Base-by-base conservation (phyloP, 2,113 vertebrate species). In the Colaptes auratus region DNA sequence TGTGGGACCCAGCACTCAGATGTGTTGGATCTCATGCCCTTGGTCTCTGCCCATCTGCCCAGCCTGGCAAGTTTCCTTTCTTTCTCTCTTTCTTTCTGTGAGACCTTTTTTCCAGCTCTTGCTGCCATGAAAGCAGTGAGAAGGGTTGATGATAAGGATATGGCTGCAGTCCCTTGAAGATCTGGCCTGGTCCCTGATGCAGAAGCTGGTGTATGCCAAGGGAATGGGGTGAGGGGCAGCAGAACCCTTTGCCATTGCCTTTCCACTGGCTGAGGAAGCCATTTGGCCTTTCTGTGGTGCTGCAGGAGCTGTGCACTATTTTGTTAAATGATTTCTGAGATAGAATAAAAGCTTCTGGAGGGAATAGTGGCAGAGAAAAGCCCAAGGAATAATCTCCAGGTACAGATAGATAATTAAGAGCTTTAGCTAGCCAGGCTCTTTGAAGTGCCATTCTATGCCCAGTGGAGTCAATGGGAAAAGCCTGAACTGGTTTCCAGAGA, bases 351-450 rank as follows among this genome's bases (percentile, higher is more conserved):
- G 63, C 74, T 85, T 73, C 42, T 82, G 60, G 78, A 89, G 42
- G 75, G 96, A 96, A 90, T 58, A 95, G 83, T 76, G 7, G 1
- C 84, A 91, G 64, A 82, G 67, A 56, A 93, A 66, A 74, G n/a
- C 84, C 77, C 70, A 85, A 93, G 85, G 79, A 72, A 80, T 93
- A 73, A 85, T 90, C 81, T 93, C 92, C 74, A 89, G 84, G 77
- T 93, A 80, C 46, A 85, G 60, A 24, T 71, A 84, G 83, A 82
- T 92, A 93, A 84, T 84, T 90, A 66, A 66, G 74, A 87, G 59
- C 58, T 89, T 79, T 76, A 89, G 71, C 64, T 69, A 2, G 79
- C 28, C 15, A 56, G 59, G 46, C 83, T 85, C 63, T 91, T 89
- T 91, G 87, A 93, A 90, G 86, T 33, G 6, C 64, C 46, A 80